Evolutionary conservation across 1,140 invertebrate genomes (phyloP).

Genomic region (Trichomalopsis sarcophagae): DNA sequence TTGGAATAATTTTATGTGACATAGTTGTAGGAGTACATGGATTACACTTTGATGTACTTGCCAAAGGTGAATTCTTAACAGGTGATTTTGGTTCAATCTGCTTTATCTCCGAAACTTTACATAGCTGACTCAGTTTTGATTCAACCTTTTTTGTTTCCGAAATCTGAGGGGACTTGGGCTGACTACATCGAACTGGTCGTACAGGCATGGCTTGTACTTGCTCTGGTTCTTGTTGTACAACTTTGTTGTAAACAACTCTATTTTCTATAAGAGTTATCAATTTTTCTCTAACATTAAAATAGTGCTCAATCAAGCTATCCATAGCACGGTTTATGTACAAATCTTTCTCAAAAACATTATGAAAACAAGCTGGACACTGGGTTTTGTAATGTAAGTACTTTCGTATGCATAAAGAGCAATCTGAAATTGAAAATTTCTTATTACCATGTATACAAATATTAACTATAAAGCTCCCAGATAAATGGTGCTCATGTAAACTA

Average conservation of each 20-base stretch:
- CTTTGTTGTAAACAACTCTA: constrained; percentile 38
- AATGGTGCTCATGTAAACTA: too few relatives aligned
- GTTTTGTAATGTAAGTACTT: constrained; percentile 76
- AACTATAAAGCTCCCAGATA: neutral
- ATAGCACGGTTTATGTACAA: constrained; percentile 74
- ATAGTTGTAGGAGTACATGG: constrained; percentile 64
- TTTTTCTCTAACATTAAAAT: constrained; percentile 67
- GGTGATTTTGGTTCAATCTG: constrained; percentile 17
- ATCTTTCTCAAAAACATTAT: constrained; percentile 74
- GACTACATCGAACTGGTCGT: constrained; percentile 14
- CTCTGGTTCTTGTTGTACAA: constrained; percentile 11
- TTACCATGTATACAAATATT: neutral
- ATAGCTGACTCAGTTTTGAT: neutral
- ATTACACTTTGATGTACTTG: neutral
- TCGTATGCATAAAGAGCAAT: constrained; percentile 78
- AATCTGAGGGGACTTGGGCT: constrained; percentile 32
- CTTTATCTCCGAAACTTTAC: neutral
- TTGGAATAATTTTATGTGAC: constrained; percentile 49
- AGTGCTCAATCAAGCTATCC: constrained; percentile 70
- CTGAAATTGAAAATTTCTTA: constrained; percentile 63
- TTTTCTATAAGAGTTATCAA: constrained; percentile 58
- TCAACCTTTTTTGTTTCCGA: neutral
- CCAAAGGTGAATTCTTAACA: neutral
- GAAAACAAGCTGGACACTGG: constrained; percentile 76
- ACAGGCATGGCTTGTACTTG: constrained; percentile 4